phyloP scores from a whole-genome alignment of 1,140 invertebrate genomes.

The Brachionus calyciflorus region DNA sequence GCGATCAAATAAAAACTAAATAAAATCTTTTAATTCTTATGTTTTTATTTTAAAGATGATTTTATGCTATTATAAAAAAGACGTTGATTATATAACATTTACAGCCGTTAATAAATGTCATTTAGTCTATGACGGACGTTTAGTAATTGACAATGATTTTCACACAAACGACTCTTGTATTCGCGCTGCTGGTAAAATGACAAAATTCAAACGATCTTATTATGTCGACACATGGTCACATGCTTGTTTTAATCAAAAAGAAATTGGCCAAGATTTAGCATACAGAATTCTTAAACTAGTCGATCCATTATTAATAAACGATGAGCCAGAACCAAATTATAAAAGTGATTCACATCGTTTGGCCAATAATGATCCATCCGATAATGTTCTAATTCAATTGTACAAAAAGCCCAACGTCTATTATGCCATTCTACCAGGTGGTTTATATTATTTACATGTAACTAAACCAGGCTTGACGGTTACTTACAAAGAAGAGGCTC shows the following conservation, averaged over 20 bases:
- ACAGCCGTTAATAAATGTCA: conserved; percentile 67
- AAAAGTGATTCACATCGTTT: conserved; percentile 25
- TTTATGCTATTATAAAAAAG: conserved; percentile 55
- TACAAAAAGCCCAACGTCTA: conserved; percentile 57
- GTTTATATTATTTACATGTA: conserved; percentile 31
- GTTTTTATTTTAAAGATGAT: conserved; percentile 48
- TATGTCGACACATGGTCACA: conserved; percentile 60
- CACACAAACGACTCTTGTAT: conserved; percentile 70
- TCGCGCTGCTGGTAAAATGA: conserved; percentile 69
- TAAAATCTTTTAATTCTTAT: not conserved
- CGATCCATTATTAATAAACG: conserved; percentile 56
- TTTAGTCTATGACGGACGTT: conserved; percentile 69
- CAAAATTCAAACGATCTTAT: conserved; percentile 61
- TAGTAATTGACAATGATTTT: conserved; percentile 69
- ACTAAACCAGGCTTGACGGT: conserved; percentile 1
- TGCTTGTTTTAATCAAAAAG: conserved; percentile 60
- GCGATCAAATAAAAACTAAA: not conserved
- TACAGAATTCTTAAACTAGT: conserved; percentile 55
- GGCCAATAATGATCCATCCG: conserved; percentile 10
- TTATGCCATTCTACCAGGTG: conserved; percentile 53
- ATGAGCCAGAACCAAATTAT: conserved; percentile 34
- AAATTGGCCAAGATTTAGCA: conserved; percentile 57
- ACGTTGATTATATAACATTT: conserved; percentile 55
- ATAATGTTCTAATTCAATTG: conserved; percentile 53
- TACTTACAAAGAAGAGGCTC: conserved; percentile 19